phyloP scores from a whole-genome alignment of 2,113 vertebrate species.

The Beaufortia kweichowensis region DNA sequence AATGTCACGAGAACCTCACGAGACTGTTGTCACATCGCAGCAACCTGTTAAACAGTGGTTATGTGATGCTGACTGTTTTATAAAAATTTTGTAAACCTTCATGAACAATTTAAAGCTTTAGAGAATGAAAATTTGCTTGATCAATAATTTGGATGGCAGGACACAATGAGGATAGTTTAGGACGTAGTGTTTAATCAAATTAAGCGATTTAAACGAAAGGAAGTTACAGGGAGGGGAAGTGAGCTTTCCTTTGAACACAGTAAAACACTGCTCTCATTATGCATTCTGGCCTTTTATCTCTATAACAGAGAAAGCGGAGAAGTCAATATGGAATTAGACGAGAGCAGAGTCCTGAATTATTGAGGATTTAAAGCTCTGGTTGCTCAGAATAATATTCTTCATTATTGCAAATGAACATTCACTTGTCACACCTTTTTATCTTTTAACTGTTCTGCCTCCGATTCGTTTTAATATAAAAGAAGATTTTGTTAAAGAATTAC shows the following conservation, averaged over 20 bases:
- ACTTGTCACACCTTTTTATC: slow-evolving; percentile 2
- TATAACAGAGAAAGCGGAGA: slow-evolving; percentile 38
- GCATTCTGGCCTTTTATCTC: slow-evolving; percentile 41
- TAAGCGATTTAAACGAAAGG: slow-evolving; percentile 46
- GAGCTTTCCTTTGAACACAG: slow-evolving; percentile 9
- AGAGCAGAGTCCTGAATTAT: slow-evolving; percentile 43
- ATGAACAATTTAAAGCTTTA: not conserved
- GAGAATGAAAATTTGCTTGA: not conserved
- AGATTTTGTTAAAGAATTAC: not conserved
- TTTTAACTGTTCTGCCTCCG: not conserved
- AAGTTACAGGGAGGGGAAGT: slow-evolving; percentile 33
- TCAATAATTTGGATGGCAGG: not conserved
- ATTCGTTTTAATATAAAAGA: slow-evolving; percentile 9
- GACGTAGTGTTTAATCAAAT: slow-evolving; percentile 50
- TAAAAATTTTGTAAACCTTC: not conserved
- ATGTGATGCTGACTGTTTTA: not conserved
- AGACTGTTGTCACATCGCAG: slow-evolving; percentile 9
- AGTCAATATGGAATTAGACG: slow-evolving; percentile 52
- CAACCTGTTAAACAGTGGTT: not conserved
- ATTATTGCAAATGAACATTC: slow-evolving; percentile 33
- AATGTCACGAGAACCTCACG: slow-evolving; percentile 6
- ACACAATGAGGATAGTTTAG: not conserved
- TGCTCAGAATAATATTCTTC: slow-evolving; percentile 27
- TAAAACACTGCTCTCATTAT: slow-evolving; percentile 16
- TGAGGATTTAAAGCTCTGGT: slow-evolving; percentile 34